phyloP scores from a whole-genome alignment of 2,888 invertebrate genomes.

The Polyploca ridens region DNA sequence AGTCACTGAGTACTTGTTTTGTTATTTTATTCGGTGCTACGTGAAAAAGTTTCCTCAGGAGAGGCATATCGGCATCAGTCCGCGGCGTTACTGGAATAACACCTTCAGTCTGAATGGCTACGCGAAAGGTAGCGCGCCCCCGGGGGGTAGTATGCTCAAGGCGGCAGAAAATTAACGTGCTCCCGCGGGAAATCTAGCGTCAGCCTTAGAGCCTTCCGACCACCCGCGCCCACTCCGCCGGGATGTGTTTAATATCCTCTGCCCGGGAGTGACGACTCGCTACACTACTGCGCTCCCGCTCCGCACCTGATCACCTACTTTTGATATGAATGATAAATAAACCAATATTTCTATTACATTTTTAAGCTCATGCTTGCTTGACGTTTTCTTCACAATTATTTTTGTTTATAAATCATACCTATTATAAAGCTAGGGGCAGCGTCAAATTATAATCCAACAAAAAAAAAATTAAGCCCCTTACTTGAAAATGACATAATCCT shows the following conservation, averaged over 20 bases:
- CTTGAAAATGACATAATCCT: too few species aligned
- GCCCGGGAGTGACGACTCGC: conserved; percentile 41
- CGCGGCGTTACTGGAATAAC: conserved; percentile 80
- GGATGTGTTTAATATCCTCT: conserved; percentile 79
- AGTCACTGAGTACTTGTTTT: conserved; percentile 39
- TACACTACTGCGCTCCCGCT: conserved; percentile 27
- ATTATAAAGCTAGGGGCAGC: too few species aligned
- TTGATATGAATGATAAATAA: background rate
- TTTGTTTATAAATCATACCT: too few species aligned
- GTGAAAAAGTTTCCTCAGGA: conserved; percentile 71
- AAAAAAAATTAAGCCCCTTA: too few species aligned
- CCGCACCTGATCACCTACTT: conserved; percentile 13
- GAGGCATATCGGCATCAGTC: conserved; percentile 75
- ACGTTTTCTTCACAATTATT: too few species aligned
- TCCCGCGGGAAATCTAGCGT: conserved; percentile 87
- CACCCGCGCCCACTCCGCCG: conserved; percentile 69
- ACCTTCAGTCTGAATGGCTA: conserved; percentile 82
- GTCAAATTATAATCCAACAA: too few species aligned
- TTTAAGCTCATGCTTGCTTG: too few species aligned
- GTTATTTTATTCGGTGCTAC: conserved; percentile 62
- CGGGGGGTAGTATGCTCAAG: conserved; percentile 89
- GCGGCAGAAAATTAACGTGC: conserved; percentile 91
- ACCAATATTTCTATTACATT: background rate
- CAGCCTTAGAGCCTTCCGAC: conserved; percentile 77
- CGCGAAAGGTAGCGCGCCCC: conserved; percentile 85